These are phyloP conservation scores for Choristoneura rosaceana DNA, from an alignment of 2,888 invertebrate genomes.

Conservation along the genomic window DNA sequence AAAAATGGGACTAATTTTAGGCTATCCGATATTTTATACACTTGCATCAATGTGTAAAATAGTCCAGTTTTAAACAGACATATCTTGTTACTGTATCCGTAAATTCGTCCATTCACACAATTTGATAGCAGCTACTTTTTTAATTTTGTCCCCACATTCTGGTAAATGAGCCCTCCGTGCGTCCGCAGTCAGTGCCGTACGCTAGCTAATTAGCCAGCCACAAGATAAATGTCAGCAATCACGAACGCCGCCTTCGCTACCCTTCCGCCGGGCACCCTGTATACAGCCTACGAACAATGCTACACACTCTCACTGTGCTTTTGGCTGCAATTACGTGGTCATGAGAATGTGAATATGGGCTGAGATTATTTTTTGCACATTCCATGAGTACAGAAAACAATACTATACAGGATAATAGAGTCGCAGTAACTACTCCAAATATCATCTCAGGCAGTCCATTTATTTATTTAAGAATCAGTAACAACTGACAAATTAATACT, in stretches of 20 bases:
- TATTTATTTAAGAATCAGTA: too few relatives aligned
- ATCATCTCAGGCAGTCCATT: too few relatives aligned
- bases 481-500: too few relatives aligned
- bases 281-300: conserved; percentile 35
- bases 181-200: conserved; percentile 56
- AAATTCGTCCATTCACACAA: too few relatives aligned
- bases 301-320: conserved; percentile 10
- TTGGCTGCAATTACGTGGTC: conserved; percentile 14
- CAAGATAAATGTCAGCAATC: conserved; percentile 81
- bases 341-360: not conserved
- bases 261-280: conserved; percentile 47
- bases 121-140: not conserved
- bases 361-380: not conserved
- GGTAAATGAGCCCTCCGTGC: conserved; percentile 53
- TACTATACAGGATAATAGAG: not conserved
- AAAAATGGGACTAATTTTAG: too few relatives aligned
- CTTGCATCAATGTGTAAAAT: too few relatives aligned
- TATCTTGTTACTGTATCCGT: too few relatives aligned
- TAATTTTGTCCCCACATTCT: conserved; percentile 42
- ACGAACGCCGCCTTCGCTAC: conserved; percentile 64
- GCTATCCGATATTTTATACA: too few relatives aligned
- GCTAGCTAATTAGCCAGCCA: conserved; percentile 72
- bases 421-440: too few relatives aligned
- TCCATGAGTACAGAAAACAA: not conserved
- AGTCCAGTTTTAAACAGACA: too few relatives aligned